These are phyloP conservation scores for Zaprionus ghesquierei DNA, from an alignment of 1,140 invertebrate species.

Conservation along the genomic window DNA sequence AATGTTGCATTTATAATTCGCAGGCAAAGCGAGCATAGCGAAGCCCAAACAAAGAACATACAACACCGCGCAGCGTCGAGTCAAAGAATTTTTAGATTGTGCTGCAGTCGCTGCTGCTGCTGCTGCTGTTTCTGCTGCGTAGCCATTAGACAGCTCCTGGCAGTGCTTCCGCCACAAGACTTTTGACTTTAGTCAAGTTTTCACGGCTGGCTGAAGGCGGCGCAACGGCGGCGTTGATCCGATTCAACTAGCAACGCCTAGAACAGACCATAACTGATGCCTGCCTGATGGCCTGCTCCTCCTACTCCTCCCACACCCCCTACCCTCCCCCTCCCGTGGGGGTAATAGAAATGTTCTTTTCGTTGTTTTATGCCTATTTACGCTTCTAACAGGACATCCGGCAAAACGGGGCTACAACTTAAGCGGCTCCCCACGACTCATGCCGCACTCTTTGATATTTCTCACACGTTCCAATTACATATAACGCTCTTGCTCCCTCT, in stretches of 20 bases:
- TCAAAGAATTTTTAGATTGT: constrained; percentile 55
- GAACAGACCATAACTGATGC: neutral
- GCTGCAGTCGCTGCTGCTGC: constrained; percentile 7
- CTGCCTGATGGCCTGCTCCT: neutral
- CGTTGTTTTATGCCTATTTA: constrained; percentile 81
- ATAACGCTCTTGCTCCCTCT: constrained; percentile 8
- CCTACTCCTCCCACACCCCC: neutral
- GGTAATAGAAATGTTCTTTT: constrained; percentile 80
- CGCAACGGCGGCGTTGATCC: constrained; percentile 15
- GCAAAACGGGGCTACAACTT: constrained; percentile 69
- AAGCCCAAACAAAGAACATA: constrained; percentile 7
- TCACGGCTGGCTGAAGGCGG: constrained; percentile 57
- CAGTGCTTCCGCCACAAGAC: constrained; percentile 62
- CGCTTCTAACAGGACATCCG: constrained; percentile 78
- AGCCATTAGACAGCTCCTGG: constrained; percentile 77
- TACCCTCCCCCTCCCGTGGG: neutral
- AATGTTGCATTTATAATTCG: constrained; percentile 59
- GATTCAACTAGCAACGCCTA: neutral
- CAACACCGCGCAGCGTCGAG: constrained; percentile 24
- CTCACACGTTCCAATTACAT: constrained; percentile 82
- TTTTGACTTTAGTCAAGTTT: constrained; percentile 71
- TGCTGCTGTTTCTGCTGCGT: constrained; percentile 48
- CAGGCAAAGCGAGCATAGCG: neutral
- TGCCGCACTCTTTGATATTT: constrained; percentile 69
- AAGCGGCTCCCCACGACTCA: constrained; percentile 45